Evolutionary conservation across 2,888 invertebrate species (phyloP).

Genomic region (Andrena chrysosceles): DNA sequence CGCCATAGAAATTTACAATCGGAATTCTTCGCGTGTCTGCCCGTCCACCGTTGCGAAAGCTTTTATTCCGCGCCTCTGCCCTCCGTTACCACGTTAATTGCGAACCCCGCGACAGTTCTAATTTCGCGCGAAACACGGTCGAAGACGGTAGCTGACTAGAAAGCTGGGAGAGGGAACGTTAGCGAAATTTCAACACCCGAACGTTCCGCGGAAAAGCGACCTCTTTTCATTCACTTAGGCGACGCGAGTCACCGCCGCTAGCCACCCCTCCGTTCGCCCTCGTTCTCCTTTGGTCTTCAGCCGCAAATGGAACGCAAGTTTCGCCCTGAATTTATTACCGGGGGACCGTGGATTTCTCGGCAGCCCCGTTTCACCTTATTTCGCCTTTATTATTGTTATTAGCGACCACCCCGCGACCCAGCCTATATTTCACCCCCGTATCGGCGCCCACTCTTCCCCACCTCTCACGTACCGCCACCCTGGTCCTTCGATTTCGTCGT

Average conservation of each 20-base stretch:
- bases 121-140: neutral
- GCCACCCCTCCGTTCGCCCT: conserved; percentile 23
- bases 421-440: conserved; percentile 58
- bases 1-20: conserved; percentile 42
- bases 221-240: neutral
- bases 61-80: neutral
- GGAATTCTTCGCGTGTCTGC: conserved; percentile 35
- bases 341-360: conserved; percentile 67
- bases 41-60: neutral
- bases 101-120: neutral
- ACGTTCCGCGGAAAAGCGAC: neutral
- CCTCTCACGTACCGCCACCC: neutral
- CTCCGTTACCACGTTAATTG: neutral
- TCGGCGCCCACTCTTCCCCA: conserved; percentile 5
- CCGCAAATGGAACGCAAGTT: conserved; percentile 70
- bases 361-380: conserved; percentile 71
- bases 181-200: neutral
- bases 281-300: conserved; percentile 43
- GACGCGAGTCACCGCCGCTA: conserved; percentile 9
- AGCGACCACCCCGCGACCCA: conserved; percentile 58
- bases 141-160: neutral
- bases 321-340: conserved; percentile 71
- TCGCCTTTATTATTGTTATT: conserved; percentile 72
- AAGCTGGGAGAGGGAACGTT: neutral
- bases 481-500: conserved; percentile 18